A percentile compares a stretch with the other conserved stretches of the same genome.
These are phyloP conservation scores for Lophochroa leadbeateri DNA, from an alignment of 2,113 vertebrate genomes.

Conservation along the genomic window DNA sequence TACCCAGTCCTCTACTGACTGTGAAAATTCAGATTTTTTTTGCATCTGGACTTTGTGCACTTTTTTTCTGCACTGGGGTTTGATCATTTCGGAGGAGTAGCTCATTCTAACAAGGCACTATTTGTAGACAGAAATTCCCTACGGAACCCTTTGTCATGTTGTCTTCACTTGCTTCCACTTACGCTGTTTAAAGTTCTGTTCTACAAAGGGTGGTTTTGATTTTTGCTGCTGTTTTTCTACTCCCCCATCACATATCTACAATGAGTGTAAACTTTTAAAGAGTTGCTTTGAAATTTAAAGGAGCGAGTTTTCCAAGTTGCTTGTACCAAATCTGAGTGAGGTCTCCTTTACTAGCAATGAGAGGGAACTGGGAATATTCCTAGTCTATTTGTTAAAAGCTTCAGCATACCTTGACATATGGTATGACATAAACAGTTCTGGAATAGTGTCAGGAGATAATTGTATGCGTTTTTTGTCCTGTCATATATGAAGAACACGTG, in stretches of 20 bases:
- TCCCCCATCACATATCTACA: neutral
- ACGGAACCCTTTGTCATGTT: neutral
- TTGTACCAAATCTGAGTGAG: neutral
- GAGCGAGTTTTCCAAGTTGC: neutral
- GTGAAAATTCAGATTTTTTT: neutral
- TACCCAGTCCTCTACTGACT: neutral
- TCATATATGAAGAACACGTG: neutral
- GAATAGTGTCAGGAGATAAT: neutral
- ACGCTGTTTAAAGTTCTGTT: neutral
- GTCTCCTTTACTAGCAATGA: neutral
- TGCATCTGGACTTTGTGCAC: neutral
- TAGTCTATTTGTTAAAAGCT: neutral
- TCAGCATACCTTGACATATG: neutral
- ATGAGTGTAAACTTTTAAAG: neutral
- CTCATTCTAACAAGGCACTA: neutral
- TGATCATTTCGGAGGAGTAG: neutral
- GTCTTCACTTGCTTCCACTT: neutral
- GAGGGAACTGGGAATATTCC: neutral
- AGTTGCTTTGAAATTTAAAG: neutral
- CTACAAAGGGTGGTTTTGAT: neutral
- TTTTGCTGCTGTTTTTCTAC: neutral
- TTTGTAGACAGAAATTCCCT: neutral
- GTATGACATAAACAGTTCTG: neutral
- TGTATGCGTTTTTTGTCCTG: neutral
- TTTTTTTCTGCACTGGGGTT: neutral